These are phyloP conservation scores for Drosophila nikananu DNA, from an alignment of 1,140 invertebrate genomes.

Conservation along the genomic window DNA sequence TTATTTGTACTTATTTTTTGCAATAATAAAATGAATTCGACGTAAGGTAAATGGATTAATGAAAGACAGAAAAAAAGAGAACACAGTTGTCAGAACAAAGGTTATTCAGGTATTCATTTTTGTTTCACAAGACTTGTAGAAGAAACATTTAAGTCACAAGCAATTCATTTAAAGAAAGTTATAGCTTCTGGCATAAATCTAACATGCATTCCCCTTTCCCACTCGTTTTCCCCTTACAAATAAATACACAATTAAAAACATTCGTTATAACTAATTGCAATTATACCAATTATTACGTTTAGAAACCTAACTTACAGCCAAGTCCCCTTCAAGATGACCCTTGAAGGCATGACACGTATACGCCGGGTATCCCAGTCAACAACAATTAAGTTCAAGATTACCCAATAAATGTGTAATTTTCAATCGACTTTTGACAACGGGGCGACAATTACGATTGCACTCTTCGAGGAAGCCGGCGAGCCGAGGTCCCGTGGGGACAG, in stretches of 20 bases:
- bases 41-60: background rate
- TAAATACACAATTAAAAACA: too few species aligned
- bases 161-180: too few species aligned
- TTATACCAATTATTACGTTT: background rate
- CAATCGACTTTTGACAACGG: slow-evolving; percentile 33
- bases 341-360: slow-evolving; percentile 18
- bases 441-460: slow-evolving; percentile 26
- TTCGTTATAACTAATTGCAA: background rate
- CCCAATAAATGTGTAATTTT: slow-evolving; percentile 31
- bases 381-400: slow-evolving; percentile 28
- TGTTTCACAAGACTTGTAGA: too few species aligned
- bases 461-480: slow-evolving; percentile 23
- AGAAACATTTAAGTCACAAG: too few species aligned
- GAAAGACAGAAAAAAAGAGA: too few species aligned
- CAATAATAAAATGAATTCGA: background rate
- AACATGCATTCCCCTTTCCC: too few species aligned
- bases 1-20: slow-evolving; percentile 4
- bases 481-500: slow-evolving; percentile 21
- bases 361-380: background rate
- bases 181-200: too few species aligned
- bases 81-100: background rate
- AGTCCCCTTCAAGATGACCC: background rate
- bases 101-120: background rate
- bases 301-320: background rate
- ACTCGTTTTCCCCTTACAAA: too few species aligned